Evolutionary conservation across 2,797 vertebrate genomes (phyloP).

Genomic region (Acomys russatus): DNA sequence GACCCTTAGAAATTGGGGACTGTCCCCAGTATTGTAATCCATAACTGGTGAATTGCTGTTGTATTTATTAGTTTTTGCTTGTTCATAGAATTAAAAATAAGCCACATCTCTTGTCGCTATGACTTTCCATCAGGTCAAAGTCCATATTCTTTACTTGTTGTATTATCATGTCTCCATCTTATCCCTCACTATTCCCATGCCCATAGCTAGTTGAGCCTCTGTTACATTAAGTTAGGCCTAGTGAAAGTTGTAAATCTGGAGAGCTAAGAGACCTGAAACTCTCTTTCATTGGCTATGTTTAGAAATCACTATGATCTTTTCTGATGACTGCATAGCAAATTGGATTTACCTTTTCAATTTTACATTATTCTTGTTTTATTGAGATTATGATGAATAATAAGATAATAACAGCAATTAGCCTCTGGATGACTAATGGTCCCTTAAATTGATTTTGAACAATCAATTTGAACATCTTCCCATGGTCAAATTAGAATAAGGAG

Average conservation of each 20-base stretch:
- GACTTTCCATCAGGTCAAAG: background rate
- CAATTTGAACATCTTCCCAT: conserved; percentile 80
- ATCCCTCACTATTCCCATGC: rapidly evolving
- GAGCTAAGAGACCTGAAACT: conserved; percentile 8
- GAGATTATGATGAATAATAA: conserved; percentile 84
- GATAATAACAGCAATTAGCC: conserved; percentile 84
- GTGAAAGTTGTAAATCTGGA: background rate
- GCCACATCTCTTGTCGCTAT: background rate
- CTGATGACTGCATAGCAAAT: conserved; percentile 75
- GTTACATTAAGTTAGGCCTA: background rate
- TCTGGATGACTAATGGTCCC: conserved; percentile 83
- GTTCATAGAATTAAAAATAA: background rate
- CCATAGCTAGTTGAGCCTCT: background rate
- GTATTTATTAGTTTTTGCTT: background rate
- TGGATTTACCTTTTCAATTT: conserved; percentile 84
- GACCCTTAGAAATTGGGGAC: background rate
- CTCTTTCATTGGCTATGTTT: conserved; percentile 45
- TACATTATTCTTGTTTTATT: conserved; percentile 81
- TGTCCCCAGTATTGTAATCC: rapidly evolving
- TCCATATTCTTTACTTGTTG: background rate
- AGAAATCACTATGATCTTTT: conserved; percentile 68
- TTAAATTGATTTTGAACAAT: conserved; percentile 83
- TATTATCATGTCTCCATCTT: rapidly evolving
- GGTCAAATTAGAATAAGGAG: conserved; percentile 73
- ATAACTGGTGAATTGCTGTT: background rate